Conservation (phyloP, 2,113 vertebrate genomes). For the Leptocoma aspasia region DNA sequence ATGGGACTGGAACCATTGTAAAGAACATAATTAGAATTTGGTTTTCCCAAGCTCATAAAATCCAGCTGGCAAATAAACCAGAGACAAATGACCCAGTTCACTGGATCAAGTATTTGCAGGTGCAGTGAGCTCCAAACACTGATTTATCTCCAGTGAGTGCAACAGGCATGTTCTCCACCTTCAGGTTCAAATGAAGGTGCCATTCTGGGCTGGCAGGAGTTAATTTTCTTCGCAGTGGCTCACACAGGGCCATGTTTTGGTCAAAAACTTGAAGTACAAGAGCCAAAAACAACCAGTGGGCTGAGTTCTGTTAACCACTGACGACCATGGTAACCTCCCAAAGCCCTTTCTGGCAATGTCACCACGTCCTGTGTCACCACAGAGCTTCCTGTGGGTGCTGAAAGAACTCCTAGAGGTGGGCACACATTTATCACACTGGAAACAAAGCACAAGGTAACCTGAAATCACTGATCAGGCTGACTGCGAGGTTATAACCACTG, state of each 20-base stretch:
- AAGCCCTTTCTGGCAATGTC: neutral
- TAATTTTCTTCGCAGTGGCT: rapidly evolving
- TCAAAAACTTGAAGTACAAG: rapidly evolving
- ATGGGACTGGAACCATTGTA: neutral
- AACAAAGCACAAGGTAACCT: neutral
- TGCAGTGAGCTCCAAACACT: neutral
- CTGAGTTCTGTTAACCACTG: neutral
- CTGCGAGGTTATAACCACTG: neutral
- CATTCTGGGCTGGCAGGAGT: too few relatives aligned
- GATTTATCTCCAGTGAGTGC: neutral
- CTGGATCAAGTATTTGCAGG: neutral
- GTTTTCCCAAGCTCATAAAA: neutral
- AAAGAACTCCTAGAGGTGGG: neutral
- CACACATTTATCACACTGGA: neutral
- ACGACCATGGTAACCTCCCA: rapidly evolving
- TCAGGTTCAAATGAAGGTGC: neutral
- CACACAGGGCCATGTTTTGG: neutral
- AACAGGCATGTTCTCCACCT: neutral
- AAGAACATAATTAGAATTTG: neutral
- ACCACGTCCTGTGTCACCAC: neutral
- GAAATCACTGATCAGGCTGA: neutral
- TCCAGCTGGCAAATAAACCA: neutral
- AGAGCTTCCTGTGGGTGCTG: rapidly evolving
- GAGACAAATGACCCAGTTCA: neutral
- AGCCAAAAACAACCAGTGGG: neutral